Evolutionary conservation across 2,113 vertebrate species (phyloP).

Genomic region (Erpornis zantholeuca): DNA sequence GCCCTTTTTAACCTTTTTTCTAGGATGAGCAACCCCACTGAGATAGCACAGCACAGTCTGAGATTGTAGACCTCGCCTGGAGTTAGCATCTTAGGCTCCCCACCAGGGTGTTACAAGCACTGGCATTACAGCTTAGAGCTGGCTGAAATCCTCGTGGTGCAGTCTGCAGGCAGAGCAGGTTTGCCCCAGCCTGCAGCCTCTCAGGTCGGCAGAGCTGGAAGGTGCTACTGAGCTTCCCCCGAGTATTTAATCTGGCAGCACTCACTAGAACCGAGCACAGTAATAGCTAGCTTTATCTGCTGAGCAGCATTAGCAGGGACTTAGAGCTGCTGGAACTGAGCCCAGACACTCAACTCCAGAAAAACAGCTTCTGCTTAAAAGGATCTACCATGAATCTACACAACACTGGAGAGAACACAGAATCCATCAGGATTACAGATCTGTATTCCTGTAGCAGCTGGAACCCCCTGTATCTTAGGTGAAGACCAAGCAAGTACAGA

Average conservation of each 20-base stretch:
- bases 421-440: not conserved
- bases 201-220: not conserved
- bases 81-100: not conserved
- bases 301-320: constrained; percentile 22
- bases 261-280: not conserved
- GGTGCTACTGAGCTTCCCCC: not conserved
- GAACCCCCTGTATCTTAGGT: not conserved
- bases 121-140: not conserved
- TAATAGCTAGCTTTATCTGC: constrained; percentile 26
- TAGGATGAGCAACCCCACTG: not conserved
- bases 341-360: not conserved
- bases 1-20: not conserved
- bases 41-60: not conserved
- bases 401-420: not conserved
- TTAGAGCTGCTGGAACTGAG: constrained; percentile 40
- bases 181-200: not conserved
- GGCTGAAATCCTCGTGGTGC: not conserved
- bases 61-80: not conserved
- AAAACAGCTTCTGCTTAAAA: not conserved
- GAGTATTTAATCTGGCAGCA: not conserved
- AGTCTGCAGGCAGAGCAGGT: not conserved
- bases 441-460: not conserved
- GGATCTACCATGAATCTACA: not conserved
- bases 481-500: not conserved
- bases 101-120: not conserved